Base-by-base conservation (phyloP, 1,140 invertebrate genomes). In the Idris sp. region DNA sequence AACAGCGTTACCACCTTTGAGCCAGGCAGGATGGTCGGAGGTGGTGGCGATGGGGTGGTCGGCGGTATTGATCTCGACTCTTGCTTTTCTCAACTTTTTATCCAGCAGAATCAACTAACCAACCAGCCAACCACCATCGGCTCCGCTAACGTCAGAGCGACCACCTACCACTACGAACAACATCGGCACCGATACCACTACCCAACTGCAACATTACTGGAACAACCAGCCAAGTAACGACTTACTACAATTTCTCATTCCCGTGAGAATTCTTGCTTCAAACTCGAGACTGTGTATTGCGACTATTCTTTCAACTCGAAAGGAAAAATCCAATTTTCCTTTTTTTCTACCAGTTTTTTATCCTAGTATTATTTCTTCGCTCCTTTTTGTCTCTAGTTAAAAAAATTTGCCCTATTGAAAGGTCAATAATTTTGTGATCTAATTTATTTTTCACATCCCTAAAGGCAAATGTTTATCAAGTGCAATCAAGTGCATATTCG, bases 191-290 rank as follows among this genome's bases (percentile, higher is more conserved):
- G 67, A 72, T 74, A 74, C 76, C 64, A 72, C 64, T 59, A 67
- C 76, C n/a, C 61, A 77, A 38, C 65, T 67, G 65, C 65, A 62
- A 56, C 56, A 68, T 61, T 36, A 54, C 65, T 51, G 56, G 43
- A 61, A 74, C 59, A 79, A 77, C 59, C 77, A 74, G 68, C 79
- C 72, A 76, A 83, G 76, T 79, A 81, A 78, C 81, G 82, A 81
- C 82, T 81, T 79, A 84, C 82, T 85, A 84, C 81, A 83, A 84
- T 85, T 83, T 74, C 81, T 85, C 82, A 83, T 84, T 84, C 84
- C 84, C 81, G 74, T 77, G 81, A 78, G 81, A 85, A 85, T 86
- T 84, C 81, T 84, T 82, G 76, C 76, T 80, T 81, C 76, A 78
- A 83, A 85, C 82, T 85, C 83, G 83, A 81, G 82, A 83, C 80